Percentiles rank a stretch among this genome's conserved stretches.
Evolutionary conservation across 2,797 vertebrate genomes (phyloP).

Genomic region (Propithecus deckenii): DNA sequence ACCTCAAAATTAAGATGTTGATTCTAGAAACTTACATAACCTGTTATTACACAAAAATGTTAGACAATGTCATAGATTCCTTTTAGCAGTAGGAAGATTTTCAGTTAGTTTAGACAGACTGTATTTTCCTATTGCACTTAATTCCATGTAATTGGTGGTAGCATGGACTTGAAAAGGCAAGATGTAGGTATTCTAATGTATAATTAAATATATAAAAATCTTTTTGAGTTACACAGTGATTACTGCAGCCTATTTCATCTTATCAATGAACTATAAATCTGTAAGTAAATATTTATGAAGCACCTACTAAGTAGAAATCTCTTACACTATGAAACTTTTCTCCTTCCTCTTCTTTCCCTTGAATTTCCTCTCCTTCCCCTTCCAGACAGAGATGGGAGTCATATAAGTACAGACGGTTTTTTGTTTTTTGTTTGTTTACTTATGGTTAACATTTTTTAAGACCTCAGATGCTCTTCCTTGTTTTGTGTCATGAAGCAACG

Average conservation of each 20-base stretch:
- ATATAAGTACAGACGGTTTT: not conserved
- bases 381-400: not conserved
- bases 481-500: not conserved
- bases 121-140: not conserved
- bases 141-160: not conserved
- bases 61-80: not conserved
- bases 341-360: not conserved
- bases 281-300: conserved; percentile 1
- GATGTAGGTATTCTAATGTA: not conserved
- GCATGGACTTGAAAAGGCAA: not conserved
- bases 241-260: not conserved
- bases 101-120: not conserved
- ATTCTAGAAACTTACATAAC: not conserved
- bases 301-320: not conserved
- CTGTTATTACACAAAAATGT: not conserved
- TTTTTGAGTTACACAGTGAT: not conserved
- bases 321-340: not conserved
- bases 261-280: not conserved
- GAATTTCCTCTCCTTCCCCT: not conserved
- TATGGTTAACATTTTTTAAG: not conserved
- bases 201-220: not conserved
- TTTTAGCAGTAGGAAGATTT: not conserved
- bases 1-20: conserved; percentile 1
- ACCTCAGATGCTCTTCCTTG: not conserved
- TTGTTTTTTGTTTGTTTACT: not conserved